Evolutionary conservation across 2,888 invertebrate species (phyloP).

Genomic region (Chouioia cunea): DNA sequence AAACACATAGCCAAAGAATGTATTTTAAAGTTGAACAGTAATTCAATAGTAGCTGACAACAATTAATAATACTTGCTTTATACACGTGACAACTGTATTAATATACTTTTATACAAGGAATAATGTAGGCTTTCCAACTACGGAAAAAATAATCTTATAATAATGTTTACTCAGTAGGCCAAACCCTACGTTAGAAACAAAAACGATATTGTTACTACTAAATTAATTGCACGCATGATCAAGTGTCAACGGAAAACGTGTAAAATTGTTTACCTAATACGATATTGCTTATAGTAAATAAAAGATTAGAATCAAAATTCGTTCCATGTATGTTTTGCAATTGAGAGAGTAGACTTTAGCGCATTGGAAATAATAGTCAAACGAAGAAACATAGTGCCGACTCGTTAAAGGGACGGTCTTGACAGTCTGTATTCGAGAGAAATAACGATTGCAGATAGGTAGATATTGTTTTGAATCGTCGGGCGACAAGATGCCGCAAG

Average conservation of each 20-base stretch:
- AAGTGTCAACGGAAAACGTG: slow-evolving; percentile 1
- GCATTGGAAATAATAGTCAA: slow-evolving; percentile 14
- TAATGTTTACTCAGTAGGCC: slow-evolving; percentile 42
- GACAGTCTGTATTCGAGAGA: slow-evolving; percentile 44
- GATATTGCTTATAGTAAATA: background rate
- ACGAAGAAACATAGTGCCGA: slow-evolving; percentile 24
- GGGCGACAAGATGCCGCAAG: slow-evolving; percentile 4
- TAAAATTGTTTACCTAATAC: slow-evolving; percentile 9
- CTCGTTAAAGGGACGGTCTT: slow-evolving; percentile 42
- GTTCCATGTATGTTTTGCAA: background rate
- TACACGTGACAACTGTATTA: slow-evolving; percentile 27
- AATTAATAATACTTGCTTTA: slow-evolving; percentile 42
- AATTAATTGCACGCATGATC: slow-evolving; percentile 31
- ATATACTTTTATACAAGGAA: slow-evolving; percentile 23
- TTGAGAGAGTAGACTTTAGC: slow-evolving; percentile 13
- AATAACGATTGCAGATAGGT: slow-evolving; percentile 21
- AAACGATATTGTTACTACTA: slow-evolving; percentile 16
- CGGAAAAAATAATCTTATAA: slow-evolving; percentile 22
- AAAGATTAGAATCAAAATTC: slow-evolving; percentile 9
- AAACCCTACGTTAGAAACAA: slow-evolving; percentile 40
- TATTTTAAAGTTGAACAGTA: slow-evolving; percentile 40
- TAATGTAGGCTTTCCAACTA: slow-evolving; percentile 37
- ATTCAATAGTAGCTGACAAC: slow-evolving; percentile 29
- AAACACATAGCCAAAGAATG: background rate
- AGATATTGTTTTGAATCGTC: slow-evolving; percentile 24